These are phyloP conservation scores for Gnathonemus longibarbis DNA, from an alignment of 2,113 vertebrate species.

Conservation along the genomic window DNA sequence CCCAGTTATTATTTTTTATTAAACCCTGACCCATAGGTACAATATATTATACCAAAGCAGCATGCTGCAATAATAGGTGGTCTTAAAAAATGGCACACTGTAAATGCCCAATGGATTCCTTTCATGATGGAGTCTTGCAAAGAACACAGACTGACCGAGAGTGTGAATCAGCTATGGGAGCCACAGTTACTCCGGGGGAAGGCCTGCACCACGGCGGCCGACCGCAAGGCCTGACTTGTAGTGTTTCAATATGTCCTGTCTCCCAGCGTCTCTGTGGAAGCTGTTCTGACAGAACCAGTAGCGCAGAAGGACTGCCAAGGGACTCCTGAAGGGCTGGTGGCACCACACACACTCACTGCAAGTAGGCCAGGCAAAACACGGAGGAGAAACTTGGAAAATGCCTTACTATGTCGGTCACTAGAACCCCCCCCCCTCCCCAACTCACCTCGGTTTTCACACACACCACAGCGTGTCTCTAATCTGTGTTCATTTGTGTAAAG, in stretches of 20 bases:
- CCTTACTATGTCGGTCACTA: neutral
- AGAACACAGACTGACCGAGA: neutral
- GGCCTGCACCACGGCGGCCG: neutral
- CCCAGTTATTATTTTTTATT: constrained; percentile 3
- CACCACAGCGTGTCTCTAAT: neutral
- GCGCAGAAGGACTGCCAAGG: neutral
- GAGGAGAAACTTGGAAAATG: neutral
- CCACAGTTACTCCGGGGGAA: neutral
- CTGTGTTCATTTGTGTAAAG: neutral
- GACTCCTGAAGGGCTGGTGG: neutral
- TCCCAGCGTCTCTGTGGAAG: neutral
- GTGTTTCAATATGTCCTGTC: neutral
- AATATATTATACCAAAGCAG: neutral
- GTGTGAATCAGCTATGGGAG: neutral
- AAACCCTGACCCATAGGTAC: neutral
- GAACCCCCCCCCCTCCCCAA: neutral
- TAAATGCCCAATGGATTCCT: neutral
- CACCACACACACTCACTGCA: neutral
- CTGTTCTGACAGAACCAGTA: neutral
- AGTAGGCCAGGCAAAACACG: neutral
- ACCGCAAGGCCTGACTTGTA: neutral
- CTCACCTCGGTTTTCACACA: neutral
- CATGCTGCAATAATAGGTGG: neutral
- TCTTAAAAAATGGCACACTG: neutral
- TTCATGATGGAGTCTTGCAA: constrained; percentile 4